A percentile compares a stretch with the other conserved stretches of the same genome.
These are phyloP conservation scores for Eupleurogrammus muticus DNA, from an alignment of 2,797 vertebrate genomes.

Conservation along the genomic window DNA sequence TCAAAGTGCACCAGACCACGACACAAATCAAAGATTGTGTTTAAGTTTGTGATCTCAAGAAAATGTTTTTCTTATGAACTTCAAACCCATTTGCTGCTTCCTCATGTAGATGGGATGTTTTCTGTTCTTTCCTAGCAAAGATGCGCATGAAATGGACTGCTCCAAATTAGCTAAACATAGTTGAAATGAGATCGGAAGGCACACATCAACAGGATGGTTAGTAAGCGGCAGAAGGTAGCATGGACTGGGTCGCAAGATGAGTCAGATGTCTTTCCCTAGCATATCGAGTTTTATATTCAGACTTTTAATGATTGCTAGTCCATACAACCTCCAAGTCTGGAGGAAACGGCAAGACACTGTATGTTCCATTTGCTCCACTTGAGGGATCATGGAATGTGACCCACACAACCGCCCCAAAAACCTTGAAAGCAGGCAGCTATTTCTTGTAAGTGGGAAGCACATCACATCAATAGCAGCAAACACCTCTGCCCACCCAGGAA, in stretches of 20 bases:
- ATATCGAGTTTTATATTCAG: neutral
- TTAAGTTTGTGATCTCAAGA: neutral
- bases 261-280: neutral
- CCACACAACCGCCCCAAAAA: neutral
- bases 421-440: neutral
- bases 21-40: neutral
- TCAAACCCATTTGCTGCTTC: neutral
- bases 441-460: neutral
- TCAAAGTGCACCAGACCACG: constrained; percentile 8
- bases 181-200: neutral
- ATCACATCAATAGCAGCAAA: neutral
- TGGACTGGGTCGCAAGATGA: neutral
- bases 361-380: neutral
- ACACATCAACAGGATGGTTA: neutral
- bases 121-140: neutral
- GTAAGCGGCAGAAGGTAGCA: neutral
- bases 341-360: neutral
- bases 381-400: neutral
- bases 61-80: neutral
- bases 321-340: neutral
- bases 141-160: neutral
- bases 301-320: neutral
- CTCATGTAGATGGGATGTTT: neutral
- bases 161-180: neutral
- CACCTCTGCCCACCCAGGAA: neutral